phyloP scores from a whole-genome alignment of 2,797 vertebrate genomes.

The Cheracebus regulus region DNA sequence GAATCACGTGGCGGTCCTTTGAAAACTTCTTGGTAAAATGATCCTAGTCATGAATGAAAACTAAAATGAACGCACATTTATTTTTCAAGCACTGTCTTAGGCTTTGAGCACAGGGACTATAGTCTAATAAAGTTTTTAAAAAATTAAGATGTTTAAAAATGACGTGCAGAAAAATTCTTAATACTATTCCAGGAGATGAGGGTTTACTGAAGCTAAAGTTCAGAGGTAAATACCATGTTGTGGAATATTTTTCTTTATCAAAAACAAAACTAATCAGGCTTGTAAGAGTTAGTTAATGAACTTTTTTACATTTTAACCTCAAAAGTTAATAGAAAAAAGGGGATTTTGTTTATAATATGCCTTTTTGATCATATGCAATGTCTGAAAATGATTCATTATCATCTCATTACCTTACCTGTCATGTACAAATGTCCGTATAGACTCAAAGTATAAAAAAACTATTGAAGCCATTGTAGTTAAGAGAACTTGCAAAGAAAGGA shows the following conservation, averaged over 20 bases:
- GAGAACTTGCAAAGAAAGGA: conserved; percentile 93
- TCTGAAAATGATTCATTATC: neutral
- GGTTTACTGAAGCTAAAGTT: neutral
- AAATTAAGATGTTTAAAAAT: neutral
- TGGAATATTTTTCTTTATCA: neutral
- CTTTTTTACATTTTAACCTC: neutral
- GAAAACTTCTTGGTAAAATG: conserved; percentile 39
- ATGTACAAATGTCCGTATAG: conserved; percentile 91
- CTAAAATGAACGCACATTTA: neutral
- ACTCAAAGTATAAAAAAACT: conserved; percentile 90
- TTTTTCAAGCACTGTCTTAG: neutral
- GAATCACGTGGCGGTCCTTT: neutral
- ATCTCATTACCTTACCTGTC: conserved; percentile 86
- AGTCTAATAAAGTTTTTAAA: neutral
- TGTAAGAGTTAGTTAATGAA: neutral
- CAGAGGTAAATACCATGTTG: neutral
- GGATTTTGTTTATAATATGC: neutral
- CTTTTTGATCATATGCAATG: neutral
- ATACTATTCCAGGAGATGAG: neutral
- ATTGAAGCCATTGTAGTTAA: conserved; percentile 91
- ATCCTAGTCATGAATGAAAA: conserved; percentile 5
- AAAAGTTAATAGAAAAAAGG: neutral
- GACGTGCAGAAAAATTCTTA: conserved; percentile 11
- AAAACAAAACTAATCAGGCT: conserved; percentile 37
- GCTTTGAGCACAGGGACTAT: neutral